Evolutionary conservation across 2,113 vertebrate species (phyloP).

Genomic region (Cichladusa arquata): DNA sequence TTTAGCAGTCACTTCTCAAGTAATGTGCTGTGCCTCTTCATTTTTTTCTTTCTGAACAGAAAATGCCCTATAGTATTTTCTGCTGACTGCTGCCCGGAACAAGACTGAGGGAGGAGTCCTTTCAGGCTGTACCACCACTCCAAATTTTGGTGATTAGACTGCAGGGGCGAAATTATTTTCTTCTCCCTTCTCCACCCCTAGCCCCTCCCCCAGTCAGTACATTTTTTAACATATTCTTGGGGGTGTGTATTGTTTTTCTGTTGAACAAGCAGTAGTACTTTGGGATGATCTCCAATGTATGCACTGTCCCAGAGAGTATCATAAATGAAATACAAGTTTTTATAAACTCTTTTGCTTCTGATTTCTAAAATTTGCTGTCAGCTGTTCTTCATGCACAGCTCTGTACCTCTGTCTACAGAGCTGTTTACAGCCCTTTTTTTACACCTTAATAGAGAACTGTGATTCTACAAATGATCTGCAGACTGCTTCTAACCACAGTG

Average conservation of each 20-base stretch:
- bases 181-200: not conserved
- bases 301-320: not conserved
- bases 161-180: not conserved
- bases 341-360: not conserved
- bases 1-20: conserved; percentile 9
- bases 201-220: not conserved
- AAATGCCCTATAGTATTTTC: not conserved
- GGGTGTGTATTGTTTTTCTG: not conserved
- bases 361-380: not conserved
- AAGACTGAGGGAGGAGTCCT: not conserved
- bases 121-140: not conserved
- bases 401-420: not conserved
- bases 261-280: not conserved
- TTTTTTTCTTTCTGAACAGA: not conserved
- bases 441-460: not conserved
- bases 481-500: not conserved
- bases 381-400: not conserved
- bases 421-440: not conserved
- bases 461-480: not conserved
- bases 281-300: not conserved
- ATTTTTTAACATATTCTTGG: not conserved
- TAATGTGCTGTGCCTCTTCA: not conserved
- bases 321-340: not conserved
- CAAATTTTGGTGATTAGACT: not conserved
- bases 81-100: not conserved